phyloP scores from a whole-genome alignment of 2,113 vertebrate genomes.

The Larimichthys crocea region DNA sequence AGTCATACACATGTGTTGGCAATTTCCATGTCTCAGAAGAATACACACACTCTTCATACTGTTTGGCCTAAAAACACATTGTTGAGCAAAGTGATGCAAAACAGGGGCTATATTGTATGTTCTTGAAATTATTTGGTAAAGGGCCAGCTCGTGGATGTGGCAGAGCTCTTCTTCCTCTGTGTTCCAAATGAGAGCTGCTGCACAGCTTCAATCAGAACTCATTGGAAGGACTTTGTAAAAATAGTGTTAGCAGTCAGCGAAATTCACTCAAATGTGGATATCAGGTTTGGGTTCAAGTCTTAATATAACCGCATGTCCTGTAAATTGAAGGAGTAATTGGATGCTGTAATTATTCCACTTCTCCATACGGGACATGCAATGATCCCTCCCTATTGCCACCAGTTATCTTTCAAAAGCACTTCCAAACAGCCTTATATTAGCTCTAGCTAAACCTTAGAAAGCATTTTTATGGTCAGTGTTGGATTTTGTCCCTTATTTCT shows the following conservation, averaged over 20 bases:
- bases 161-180: slow-evolving; percentile 22
- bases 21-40: slow-evolving; percentile 39
- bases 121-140: slow-evolving; percentile 37
- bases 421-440: background rate
- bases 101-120: slow-evolving; percentile 29
- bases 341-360: background rate
- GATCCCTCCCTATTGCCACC: background rate
- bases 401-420: background rate
- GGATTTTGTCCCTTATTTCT: background rate
- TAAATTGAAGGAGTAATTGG: background rate
- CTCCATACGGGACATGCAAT: background rate
- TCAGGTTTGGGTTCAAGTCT: slow-evolving; percentile 6
- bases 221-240: background rate
- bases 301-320: background rate
- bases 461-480: background rate
- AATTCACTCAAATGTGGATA: slow-evolving; percentile 11
- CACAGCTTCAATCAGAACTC: slow-evolving; percentile 18
- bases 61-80: slow-evolving; percentile 46
- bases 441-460: background rate
- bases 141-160: slow-evolving; percentile 32
- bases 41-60: slow-evolving; percentile 41
- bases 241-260: background rate
- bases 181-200: slow-evolving; percentile 32
- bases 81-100: slow-evolving; percentile 45
- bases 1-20: slow-evolving; percentile 19